A percentile compares a stretch with the other conserved stretches of the same genome.
Evolutionary conservation across 2,888 invertebrate genomes (phyloP).

Genomic region (Melitaea athalia): DNA sequence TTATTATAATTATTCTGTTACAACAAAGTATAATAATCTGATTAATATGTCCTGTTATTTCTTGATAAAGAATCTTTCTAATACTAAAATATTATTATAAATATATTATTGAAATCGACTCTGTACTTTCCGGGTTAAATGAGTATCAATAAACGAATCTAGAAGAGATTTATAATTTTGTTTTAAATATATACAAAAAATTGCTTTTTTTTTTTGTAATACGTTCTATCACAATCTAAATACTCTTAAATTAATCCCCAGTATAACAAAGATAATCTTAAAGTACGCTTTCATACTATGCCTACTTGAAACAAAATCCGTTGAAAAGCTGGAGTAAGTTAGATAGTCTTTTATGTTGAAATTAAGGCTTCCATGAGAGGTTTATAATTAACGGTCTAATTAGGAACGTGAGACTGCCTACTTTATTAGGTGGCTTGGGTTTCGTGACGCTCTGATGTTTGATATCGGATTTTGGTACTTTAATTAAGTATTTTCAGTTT

Average conservation of each 20-base stretch:
- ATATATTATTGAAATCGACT: too few relatives aligned
- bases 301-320: constrained; percentile 64
- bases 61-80: too few relatives aligned
- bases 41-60: too few relatives aligned
- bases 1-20: too few relatives aligned
- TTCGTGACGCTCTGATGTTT: constrained; percentile 67
- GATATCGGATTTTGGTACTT: constrained; percentile 80
- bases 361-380: constrained; percentile 78
- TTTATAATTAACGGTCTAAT: constrained; percentile 80
- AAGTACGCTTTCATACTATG: constrained; percentile 36
- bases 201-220: too few relatives aligned
- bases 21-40: too few relatives aligned
- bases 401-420: constrained; percentile 76
- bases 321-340: constrained; percentile 62
- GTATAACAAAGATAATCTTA: constrained; percentile 40
- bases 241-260: background rate
- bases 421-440: constrained; percentile 70
- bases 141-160: too few relatives aligned
- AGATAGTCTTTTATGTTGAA: constrained; percentile 73
- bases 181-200: too few relatives aligned
- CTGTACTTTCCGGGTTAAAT: too few relatives aligned
- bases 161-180: too few relatives aligned
- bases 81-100: too few relatives aligned
- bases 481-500: constrained; percentile 76
- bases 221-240: background rate